phyloP scores from a whole-genome alignment of 2,113 vertebrate species.

The Paraplagusia blochii region DNA sequence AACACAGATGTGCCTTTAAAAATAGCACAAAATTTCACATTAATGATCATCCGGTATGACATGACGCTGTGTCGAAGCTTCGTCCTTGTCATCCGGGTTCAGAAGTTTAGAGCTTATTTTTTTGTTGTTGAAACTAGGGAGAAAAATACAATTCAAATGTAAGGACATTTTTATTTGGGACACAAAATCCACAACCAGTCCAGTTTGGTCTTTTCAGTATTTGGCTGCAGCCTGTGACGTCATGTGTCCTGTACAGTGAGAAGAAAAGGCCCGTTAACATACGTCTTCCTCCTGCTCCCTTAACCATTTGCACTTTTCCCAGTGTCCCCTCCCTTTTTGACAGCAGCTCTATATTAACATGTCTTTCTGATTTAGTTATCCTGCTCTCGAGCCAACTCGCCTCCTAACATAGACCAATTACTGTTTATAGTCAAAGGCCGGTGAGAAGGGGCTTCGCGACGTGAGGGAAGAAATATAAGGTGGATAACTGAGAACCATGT shows the following conservation, averaged over 20 bases:
- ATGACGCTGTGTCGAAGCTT: too few relatives aligned
- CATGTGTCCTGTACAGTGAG: slow-evolving; percentile 14
- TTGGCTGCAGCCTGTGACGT: slow-evolving; percentile 30
- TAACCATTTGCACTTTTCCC: slow-evolving; percentile 37
- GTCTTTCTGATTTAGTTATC: slow-evolving; percentile 56
- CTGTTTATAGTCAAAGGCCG: slow-evolving; percentile 55
- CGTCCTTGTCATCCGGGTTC: too few relatives aligned
- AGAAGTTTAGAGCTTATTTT: neutral
- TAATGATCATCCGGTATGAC: too few relatives aligned
- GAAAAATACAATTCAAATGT: too few relatives aligned
- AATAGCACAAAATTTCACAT: too few relatives aligned
- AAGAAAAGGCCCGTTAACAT: slow-evolving; percentile 39
- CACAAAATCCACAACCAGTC: neutral
- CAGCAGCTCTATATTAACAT: slow-evolving; percentile 59
- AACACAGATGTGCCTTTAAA: too few relatives aligned
- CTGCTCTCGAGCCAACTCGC: slow-evolving; percentile 45
- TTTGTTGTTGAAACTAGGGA: neutral
- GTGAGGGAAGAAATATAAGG: slow-evolving; percentile 54
- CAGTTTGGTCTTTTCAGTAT: slow-evolving; percentile 3
- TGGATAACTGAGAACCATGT: slow-evolving; percentile 26
- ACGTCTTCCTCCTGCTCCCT: slow-evolving; percentile 61
- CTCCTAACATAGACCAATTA: slow-evolving; percentile 63
- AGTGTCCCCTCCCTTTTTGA: slow-evolving; percentile 45
- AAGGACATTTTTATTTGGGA: too few relatives aligned
- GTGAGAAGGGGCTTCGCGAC: slow-evolving; percentile 37